Base-by-base conservation (phyloP, 1,140 invertebrate genomes). In the Reticulitermes speratus region DNA sequence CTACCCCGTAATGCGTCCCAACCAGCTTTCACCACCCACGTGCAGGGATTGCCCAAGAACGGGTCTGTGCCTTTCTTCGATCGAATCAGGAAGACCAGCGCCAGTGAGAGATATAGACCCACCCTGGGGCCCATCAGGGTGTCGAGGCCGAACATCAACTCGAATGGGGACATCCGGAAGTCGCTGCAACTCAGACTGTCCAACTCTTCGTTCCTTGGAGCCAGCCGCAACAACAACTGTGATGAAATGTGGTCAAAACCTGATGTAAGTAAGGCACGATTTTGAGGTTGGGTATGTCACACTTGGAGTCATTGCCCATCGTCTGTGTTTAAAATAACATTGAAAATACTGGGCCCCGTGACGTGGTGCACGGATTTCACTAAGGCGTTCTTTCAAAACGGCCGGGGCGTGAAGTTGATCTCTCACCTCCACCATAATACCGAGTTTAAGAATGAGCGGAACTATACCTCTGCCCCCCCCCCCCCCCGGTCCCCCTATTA, bases 21-120 rank as follows among this genome's bases (percentile, higher is more conserved):
- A 87, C 96, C 96, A 0, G 96, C 96, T 2, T 97, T 97, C 89
- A 95, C 94, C n/a, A 94, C 95, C 30, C 95, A 96, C 87, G 94
- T 95, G 81, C 86, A 87, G 52, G 87, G 85, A 44, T 88, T 89
- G 21, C 88, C 89, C 30, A 87, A 88, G 85, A 89, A 89, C 86
- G 89, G 84, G 6, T 86, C 86, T 6, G 96, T 97, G 83, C 97
- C 97, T 5, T 96, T 96, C 88, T 97, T 97, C 90, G 96, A 96
- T 90, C 91, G 96, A 21, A 95, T 96, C 52, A 92, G 96, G 21
- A 97, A 97, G 90, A 95, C 96, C 5, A 96, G 95, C 87, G 94
- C 94, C 55, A 94, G 95, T 55, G 96, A 96, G 89, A 93, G 95
- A 88, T 96, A 94, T 86, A 95, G 96, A 89, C 96, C 96, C 69